phyloP scores from a whole-genome alignment of 2,113 vertebrate genomes.

The Colinus virginianus region DNA sequence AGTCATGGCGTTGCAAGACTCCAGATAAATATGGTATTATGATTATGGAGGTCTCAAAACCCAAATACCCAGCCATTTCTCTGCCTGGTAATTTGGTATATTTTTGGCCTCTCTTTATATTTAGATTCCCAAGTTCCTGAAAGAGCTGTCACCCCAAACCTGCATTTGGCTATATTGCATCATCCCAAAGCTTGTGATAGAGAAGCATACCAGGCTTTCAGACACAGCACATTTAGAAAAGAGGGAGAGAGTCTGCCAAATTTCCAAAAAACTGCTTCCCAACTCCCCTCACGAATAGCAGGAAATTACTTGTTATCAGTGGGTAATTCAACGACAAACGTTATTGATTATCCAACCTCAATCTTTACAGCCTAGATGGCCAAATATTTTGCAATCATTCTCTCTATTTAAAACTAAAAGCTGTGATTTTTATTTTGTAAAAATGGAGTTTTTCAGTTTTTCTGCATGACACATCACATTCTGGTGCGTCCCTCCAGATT shows the following conservation, averaged over 20 bases:
- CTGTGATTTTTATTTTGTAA: slow-evolving; percentile 39
- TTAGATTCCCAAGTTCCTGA: slow-evolving; percentile 42
- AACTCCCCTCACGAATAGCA: slow-evolving; percentile 68
- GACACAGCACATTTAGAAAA: slow-evolving; percentile 71
- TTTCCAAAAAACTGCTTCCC: slow-evolving; percentile 68
- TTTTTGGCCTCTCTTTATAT: slow-evolving; percentile 68
- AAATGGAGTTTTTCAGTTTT: slow-evolving; percentile 23
- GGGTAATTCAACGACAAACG: slow-evolving; percentile 43
- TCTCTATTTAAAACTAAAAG: slow-evolving; percentile 55
- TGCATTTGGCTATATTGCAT: slow-evolving; percentile 25
- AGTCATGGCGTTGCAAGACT: not conserved
- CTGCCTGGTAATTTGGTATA: slow-evolving; percentile 31
- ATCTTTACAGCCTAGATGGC: slow-evolving; percentile 52
- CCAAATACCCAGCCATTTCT: slow-evolving; percentile 28
- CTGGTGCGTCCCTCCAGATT: slow-evolving; percentile 2
- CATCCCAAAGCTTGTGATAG: slow-evolving; percentile 55
- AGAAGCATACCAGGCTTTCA: slow-evolving; percentile 61
- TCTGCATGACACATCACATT: slow-evolving; percentile 35
- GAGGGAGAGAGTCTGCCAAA: slow-evolving; percentile 59
- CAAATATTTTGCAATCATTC: slow-evolving; percentile 65
- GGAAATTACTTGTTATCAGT: slow-evolving; percentile 77
- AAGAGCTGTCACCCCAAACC: slow-evolving; percentile 53
- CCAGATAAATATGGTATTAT: not conserved
- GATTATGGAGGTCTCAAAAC: slow-evolving; percentile 33
- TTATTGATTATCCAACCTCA: slow-evolving; percentile 69